Conservation (phyloP, 2,797 vertebrate species). For the Poeciliopsis presidionis region DNA sequence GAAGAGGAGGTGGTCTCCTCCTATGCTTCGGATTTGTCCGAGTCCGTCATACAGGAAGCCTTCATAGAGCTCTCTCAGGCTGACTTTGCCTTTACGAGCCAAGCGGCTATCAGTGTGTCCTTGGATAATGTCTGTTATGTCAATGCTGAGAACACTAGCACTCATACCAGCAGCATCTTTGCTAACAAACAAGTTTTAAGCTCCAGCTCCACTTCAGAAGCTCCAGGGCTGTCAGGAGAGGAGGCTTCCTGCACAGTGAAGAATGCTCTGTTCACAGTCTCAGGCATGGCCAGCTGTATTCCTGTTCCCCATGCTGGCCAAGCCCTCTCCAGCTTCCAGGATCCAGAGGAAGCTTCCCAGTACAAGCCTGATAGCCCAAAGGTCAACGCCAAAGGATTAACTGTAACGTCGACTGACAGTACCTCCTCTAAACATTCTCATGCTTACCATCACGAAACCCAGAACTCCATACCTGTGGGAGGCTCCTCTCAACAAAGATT, state of each 20-base stretch:
- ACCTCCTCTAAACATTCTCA: conserved; percentile 55
- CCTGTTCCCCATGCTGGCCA: conserved; percentile 92
- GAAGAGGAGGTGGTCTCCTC: conserved; percentile 89
- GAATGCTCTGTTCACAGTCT: conserved; percentile 92
- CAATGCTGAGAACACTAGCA: conserved; percentile 82
- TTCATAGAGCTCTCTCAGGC: conserved; percentile 97
- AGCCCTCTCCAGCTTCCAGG: conserved; percentile 83
- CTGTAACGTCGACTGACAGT: conserved; percentile 47
- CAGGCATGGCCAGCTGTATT: conserved; percentile 93
- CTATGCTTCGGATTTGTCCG: conserved; percentile 94
- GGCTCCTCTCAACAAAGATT: conserved; percentile 63
- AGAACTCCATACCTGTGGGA: conserved; percentile 46
- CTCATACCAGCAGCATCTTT: conserved; percentile 80
- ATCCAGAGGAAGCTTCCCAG: conserved; percentile 73
- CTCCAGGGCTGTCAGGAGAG: conserved; percentile 69
- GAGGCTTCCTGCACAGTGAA: conserved; percentile 87
- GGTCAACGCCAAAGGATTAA: conserved; percentile 56
- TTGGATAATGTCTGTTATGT: conserved; percentile 89
- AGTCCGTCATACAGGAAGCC: conserved; percentile 97
- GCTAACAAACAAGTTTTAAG: conserved; percentile 72
- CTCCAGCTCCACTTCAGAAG: conserved; percentile 41
- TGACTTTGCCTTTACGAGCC: conserved; percentile 90
- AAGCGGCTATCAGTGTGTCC: conserved; percentile 95
- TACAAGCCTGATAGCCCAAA: conserved; percentile 57
- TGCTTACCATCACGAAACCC: conserved; percentile 50